Percentiles rank a stretch among this genome's conserved stretches.
Evolutionary conservation across 2,888 invertebrate species (phyloP).

Genomic region (Pristionchus mayeri): DNA sequence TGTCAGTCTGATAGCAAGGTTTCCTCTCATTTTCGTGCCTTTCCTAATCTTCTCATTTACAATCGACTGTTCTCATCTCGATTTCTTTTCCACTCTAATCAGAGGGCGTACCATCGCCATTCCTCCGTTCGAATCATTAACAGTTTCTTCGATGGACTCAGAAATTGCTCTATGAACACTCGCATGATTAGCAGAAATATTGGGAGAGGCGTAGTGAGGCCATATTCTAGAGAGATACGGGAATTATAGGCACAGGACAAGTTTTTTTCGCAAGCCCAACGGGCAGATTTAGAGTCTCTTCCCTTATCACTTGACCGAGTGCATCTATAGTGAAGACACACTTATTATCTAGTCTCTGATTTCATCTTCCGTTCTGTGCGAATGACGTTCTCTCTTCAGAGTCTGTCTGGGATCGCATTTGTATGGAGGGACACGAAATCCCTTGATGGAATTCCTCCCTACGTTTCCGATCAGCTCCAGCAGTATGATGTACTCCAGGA

Average conservation of each 20-base stretch:
- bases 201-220: too few species aligned
- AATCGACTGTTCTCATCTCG: conserved; percentile 6
- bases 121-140: neutral
- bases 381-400: neutral
- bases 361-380: neutral
- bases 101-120: too few species aligned
- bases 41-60: neutral
- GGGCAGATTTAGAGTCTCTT: neutral
- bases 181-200: too few species aligned
- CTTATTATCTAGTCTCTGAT: conserved; percentile 9
- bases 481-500: conserved; percentile 65
- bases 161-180: neutral
- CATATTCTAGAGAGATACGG: too few species aligned
- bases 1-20: neutral
- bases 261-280: neutral
- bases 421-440: conserved; percentile 17
- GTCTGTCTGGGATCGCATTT: conserved; percentile 16
- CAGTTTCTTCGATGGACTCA: neutral
- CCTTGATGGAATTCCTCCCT: conserved; percentile 38
- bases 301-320: neutral
- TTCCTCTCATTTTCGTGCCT: neutral
- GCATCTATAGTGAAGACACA: neutral
- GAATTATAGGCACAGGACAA: too few species aligned
- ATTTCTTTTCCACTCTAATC: conserved; percentile 34
- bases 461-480: conserved; percentile 63